Base-by-base conservation (phyloP, 2,888 invertebrate genomes). In the Punctoribates punctum region DNA sequence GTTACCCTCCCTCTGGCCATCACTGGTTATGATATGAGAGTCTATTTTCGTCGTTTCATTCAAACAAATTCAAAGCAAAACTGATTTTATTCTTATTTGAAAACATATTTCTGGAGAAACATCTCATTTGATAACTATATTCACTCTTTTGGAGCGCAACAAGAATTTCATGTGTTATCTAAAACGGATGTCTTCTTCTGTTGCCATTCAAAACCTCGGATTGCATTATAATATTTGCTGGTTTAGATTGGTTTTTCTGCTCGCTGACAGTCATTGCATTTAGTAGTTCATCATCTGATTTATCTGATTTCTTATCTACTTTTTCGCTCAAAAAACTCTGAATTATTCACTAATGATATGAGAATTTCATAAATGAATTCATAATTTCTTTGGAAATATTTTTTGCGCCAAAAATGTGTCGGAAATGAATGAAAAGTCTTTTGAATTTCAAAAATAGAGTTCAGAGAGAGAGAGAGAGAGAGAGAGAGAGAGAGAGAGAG, bases 171-270 rank as follows among this genome's bases (percentile, higher is more conserved):
- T 9, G 20, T 3, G 23, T 60, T 60, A 60, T 60, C 60, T 25
- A 27, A 60, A 60, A 27, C 60, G 60, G 60, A 60, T 60, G 60
- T 60, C 60, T 60, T 60, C 11, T 23, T 60, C 27, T n/a, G 17
- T 15, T 11, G 48, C 48, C 13, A 48, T 48, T 48, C 48, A 48
- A 48, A n/a, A n/a, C 23, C 13, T 60, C 23, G 60, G 20, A 60
- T 60, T 60, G 6, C 60, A 60, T 60, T 60, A 60, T 60, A 60
- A 25, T 60, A 60, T 60, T 60, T 60, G 60, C 60, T 60, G 23
- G 20, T 60, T 60, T 60, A n/a, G n/a, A n/a, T n/a, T n/a, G n/a
- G 23, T 25, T 60, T 23, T 60, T 60, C 60, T 60, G 6, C 23
- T 23, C 25, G 17, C 48, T 17, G 17, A 17, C n/a, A 13, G 8